A percentile compares a stretch with the other conserved stretches of the same genome.
phyloP scores from a whole-genome alignment of 2,888 invertebrate genomes.

The Scaptomyza flava region DNA sequence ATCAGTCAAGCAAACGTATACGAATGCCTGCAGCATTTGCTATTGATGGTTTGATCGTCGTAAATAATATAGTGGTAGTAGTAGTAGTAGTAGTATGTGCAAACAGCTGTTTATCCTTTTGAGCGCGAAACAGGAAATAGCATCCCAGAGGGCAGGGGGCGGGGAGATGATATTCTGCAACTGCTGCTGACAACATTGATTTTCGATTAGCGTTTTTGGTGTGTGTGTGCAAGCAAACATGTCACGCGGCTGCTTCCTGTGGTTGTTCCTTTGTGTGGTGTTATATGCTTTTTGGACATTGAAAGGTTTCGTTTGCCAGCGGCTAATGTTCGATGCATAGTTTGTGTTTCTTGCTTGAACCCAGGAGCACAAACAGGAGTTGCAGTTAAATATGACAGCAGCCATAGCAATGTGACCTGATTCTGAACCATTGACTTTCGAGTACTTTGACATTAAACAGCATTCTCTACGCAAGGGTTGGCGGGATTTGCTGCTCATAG shows the following conservation, averaged over 20 bases:
- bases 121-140: conserved; percentile 45
- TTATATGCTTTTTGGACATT: conserved; percentile 31
- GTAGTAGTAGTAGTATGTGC: conserved; percentile 34
- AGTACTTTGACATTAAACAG: conserved; percentile 61
- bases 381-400: conserved; percentile 42
- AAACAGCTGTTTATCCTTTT: conserved; percentile 64
- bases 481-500: not conserved
- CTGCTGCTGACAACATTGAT: conserved; percentile 66
- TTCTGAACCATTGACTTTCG: conserved; percentile 72
- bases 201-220: conserved; percentile 66
- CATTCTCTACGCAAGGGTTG: not conserved
- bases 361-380: not conserved
- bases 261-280: conserved; percentile 8
- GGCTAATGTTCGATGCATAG: conserved; percentile 44
- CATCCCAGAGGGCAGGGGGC: not conserved
- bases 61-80: conserved; percentile 58
- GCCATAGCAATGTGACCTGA: conserved; percentile 67
- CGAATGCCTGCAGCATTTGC: conserved; percentile 54
- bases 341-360: conserved; percentile 16
- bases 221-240: conserved; percentile 30
- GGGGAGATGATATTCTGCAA: not conserved
- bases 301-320: conserved; percentile 54
- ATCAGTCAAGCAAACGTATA: conserved; percentile 67
- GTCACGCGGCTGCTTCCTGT: conserved; percentile 40
- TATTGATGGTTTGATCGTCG: conserved; percentile 69